Conservation (phyloP, 2,888 invertebrate species). For the Andricus curvator region DNA sequence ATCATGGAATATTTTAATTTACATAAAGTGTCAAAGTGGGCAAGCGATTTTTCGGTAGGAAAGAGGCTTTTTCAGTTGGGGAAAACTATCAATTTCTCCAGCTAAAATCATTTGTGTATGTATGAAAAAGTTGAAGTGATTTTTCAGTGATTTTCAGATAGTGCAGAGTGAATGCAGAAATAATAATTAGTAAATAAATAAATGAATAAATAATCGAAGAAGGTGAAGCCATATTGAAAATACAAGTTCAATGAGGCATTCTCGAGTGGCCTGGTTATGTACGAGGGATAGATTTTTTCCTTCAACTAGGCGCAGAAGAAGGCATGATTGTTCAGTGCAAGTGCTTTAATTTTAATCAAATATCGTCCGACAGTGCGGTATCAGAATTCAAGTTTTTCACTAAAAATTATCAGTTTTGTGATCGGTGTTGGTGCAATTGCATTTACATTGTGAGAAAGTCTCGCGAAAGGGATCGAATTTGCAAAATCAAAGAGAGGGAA, state of each 20-base stretch:
- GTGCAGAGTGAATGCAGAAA: too few relatives aligned
- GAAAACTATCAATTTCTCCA: too few relatives aligned
- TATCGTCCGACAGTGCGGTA: conserved; percentile 18
- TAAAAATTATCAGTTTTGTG: conserved; percentile 12
- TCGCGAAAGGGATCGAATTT: conserved; percentile 27
- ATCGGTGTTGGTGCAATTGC: conserved; percentile 15
- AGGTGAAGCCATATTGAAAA: conserved; percentile 10
- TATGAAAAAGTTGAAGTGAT: not conserved
- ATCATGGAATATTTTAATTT: too few relatives aligned
- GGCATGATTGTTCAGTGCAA: conserved; percentile 37
- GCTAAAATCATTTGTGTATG: too few relatives aligned
- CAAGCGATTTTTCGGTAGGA: too few relatives aligned
- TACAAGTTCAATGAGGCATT: conserved; percentile 36
- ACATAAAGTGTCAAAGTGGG: too few relatives aligned
- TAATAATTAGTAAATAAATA: not conserved
- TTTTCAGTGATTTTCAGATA: not conserved
- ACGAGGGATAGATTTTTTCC: conserved; percentile 38
- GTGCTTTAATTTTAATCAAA: conserved; percentile 13
- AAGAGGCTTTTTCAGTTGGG: too few relatives aligned
- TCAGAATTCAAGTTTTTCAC: not conserved
- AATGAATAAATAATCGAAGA: not conserved
- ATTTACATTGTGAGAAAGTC: conserved; percentile 36
- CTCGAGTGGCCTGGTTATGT: conserved; percentile 29
- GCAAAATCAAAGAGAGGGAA: conserved; percentile 16
- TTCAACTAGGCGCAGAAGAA: conserved; percentile 24